phyloP scores from a whole-genome alignment of 2,888 invertebrate species.

The Achlya flavicornis region DNA sequence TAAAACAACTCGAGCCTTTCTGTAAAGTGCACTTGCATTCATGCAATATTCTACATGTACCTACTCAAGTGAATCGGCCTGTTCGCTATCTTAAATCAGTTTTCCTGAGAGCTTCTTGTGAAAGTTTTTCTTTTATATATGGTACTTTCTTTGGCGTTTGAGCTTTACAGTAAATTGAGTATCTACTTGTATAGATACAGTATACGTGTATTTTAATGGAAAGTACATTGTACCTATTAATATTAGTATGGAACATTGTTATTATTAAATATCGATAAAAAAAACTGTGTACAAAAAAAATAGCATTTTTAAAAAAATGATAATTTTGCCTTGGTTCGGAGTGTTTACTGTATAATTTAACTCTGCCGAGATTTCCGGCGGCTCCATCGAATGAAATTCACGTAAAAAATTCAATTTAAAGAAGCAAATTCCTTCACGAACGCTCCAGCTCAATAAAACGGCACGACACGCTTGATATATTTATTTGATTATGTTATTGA shows the following conservation, averaged over 20 bases:
- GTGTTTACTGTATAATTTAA: constrained; percentile 28
- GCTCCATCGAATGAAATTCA: constrained; percentile 25
- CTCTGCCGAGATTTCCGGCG: constrained; percentile 22
- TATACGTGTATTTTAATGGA: background rate
- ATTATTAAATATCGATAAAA: too few relatives aligned
- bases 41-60: constrained; percentile 40
- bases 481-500: constrained; percentile 7
- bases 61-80: constrained; percentile 16
- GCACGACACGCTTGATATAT: constrained; percentile 4
- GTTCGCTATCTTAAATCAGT: constrained; percentile 30
- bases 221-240: background rate
- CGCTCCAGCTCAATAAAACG: constrained; percentile 11
- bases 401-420: constrained; percentile 18
- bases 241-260: background rate
- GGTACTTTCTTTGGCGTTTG: constrained; percentile 1
- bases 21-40: constrained; percentile 32
- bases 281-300: constrained; percentile 21
- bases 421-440: constrained; percentile 26
- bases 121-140: constrained; percentile 18
- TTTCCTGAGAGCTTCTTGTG: constrained; percentile 27
- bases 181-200: too few relatives aligned
- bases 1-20: constrained; percentile 1
- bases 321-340: constrained; percentile 20
- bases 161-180: background rate
- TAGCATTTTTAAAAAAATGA: constrained; percentile 28